Percentiles rank a stretch among this genome's conserved stretches.
These are phyloP conservation scores for Poeciliopsis infans DNA, from an alignment of 2,797 vertebrate genomes.

Conservation along the genomic window DNA sequence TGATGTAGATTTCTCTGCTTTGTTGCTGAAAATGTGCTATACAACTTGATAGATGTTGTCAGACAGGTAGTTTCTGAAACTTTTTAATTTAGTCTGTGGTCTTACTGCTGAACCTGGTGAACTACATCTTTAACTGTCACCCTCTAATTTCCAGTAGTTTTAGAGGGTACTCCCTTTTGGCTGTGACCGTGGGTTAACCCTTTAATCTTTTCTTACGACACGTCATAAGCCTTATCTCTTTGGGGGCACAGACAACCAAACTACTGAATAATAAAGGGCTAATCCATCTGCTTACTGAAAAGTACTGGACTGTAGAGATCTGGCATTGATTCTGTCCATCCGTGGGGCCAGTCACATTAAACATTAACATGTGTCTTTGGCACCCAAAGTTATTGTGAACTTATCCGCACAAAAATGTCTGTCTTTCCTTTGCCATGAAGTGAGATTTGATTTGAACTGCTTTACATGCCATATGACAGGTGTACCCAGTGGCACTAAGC, in stretches of 20 bases:
- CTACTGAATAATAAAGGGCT: slow-evolving; percentile 56
- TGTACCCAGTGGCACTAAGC: neutral
- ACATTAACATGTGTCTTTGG: neutral
- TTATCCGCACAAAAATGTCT: neutral
- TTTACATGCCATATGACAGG: neutral
- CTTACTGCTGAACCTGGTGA: neutral
- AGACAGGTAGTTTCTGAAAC: neutral
- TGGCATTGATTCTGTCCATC: neutral
- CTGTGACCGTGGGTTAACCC: slow-evolving; percentile 35
- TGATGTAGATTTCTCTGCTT: too few species aligned
- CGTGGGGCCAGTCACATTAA: neutral
- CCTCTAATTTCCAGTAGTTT: neutral
- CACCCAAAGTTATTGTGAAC: neutral
- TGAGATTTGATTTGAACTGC: neutral
- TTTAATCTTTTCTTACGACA: slow-evolving; percentile 57
- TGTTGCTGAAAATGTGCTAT: too few species aligned
- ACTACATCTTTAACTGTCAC: neutral
- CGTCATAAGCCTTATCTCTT: slow-evolving; percentile 56
- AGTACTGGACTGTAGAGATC: neutral
- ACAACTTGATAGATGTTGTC: too few species aligned
- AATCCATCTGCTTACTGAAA: slow-evolving; percentile 10
- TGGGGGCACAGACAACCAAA: slow-evolving; percentile 56
- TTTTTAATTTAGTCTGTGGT: neutral
- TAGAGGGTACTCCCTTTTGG: neutral
- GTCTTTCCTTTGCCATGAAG: neutral